Conservation (phyloP, 2,797 vertebrate genomes). For the Halcyon smyrnensis region DNA sequence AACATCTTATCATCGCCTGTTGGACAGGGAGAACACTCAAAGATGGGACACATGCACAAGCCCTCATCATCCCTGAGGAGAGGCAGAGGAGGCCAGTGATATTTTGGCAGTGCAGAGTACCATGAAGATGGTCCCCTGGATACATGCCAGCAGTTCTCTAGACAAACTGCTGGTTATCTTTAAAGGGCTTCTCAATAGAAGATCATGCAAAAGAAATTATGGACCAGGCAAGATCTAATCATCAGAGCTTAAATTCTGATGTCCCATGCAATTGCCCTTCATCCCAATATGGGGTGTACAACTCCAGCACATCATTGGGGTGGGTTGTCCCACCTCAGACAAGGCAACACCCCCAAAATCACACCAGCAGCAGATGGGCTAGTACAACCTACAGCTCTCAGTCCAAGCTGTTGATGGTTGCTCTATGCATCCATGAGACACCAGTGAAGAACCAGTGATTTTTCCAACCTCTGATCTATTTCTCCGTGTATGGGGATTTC, state of each 20-base stretch:
- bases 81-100: background rate
- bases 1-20: accelerated
- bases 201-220: background rate
- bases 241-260: background rate
- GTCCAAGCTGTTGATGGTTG: background rate
- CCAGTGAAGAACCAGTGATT: accelerated
- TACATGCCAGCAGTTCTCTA: accelerated
- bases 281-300: background rate
- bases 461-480: accelerated
- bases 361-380: background rate
- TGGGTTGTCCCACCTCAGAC: background rate
- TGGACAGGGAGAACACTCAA: background rate
- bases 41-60: background rate
- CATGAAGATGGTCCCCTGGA: background rate
- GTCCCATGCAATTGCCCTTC: background rate
- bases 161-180: background rate
- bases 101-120: accelerated
- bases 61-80: background rate
- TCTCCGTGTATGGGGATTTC: background rate
- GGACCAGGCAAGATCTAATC: background rate
- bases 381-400: background rate
- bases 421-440: background rate
- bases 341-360: background rate
- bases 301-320: accelerated
- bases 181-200: background rate